Conservation (phyloP, 2,797 vertebrate genomes). For the Chrysolophus pictus region DNA sequence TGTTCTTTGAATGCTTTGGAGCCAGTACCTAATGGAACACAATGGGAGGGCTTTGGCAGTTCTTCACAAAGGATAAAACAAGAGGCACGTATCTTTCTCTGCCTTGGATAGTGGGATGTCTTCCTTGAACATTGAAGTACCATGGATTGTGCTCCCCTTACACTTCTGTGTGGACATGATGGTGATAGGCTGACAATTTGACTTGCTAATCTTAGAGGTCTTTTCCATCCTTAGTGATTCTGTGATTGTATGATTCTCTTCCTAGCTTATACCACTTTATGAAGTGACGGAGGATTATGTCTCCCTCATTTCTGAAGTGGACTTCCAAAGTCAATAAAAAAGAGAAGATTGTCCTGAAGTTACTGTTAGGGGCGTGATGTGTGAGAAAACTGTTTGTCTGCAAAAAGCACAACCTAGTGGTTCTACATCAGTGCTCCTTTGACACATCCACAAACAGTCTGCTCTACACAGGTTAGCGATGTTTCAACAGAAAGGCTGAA, state of each 20-base stretch:
- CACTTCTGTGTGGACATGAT: too few relatives aligned
- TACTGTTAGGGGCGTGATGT: not conserved
- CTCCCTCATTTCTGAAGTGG: not conserved
- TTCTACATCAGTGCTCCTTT: not conserved
- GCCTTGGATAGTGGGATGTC: not conserved
- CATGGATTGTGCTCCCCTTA: not conserved
- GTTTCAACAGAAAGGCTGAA: not conserved
- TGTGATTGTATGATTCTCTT: not conserved
- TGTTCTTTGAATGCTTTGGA: not conserved
- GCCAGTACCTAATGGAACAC: not conserved
- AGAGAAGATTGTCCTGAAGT: not conserved
- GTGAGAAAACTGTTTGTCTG: not conserved
- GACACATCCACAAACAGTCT: not conserved
- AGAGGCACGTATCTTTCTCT: not conserved
- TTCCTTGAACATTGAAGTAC: not conserved
- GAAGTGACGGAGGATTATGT: not conserved
- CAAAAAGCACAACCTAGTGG: not conserved
- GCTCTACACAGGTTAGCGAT: not conserved
- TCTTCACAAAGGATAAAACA: not conserved
- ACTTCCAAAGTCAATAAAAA: not conserved
- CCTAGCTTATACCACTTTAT: not conserved
- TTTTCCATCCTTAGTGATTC: too few relatives aligned
- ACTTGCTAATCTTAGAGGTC: too few relatives aligned
- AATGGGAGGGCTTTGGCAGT: not conserved
- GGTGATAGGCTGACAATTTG: too few relatives aligned